A percentile compares a stretch with the other conserved stretches of the same genome.
Evolutionary conservation across 2,113 vertebrate species (phyloP).

Genomic region (Paedocypris sp.): DNA sequence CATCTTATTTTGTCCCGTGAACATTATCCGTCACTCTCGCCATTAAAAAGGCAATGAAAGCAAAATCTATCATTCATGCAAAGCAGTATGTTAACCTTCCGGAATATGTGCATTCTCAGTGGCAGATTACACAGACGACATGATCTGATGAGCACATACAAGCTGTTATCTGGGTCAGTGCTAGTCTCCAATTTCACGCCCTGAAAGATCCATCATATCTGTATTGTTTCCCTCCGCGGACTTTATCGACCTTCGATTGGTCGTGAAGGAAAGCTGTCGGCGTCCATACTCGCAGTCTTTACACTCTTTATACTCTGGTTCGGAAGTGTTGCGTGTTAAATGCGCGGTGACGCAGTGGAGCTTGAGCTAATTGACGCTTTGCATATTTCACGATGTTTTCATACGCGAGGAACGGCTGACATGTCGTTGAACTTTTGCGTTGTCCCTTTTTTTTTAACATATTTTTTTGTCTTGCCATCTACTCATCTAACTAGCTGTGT

Average conservation of each 20-base stretch:
- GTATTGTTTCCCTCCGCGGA: not conserved
- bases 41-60: not conserved
- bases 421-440: conserved; percentile 42
- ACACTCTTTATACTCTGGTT: too few species aligned
- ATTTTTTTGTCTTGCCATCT: too few species aligned
- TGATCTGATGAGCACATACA: conserved; percentile 32
- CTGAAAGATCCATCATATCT: conserved; percentile 20
- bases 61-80: conserved; percentile 1
- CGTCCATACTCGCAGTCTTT: too few species aligned
- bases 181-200: conserved; percentile 29
- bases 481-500: too few species aligned
- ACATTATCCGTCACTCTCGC: too few species aligned
- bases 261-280: not conserved
- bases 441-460: too few species aligned
- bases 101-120: conserved; percentile 29
- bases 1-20: too few species aligned
- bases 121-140: conserved; percentile 27
- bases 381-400: conserved; percentile 46
- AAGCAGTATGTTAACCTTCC: conserved; percentile 19
- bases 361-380: conserved; percentile 47
- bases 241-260: conserved; percentile 4
- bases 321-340: not conserved
- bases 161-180: conserved; percentile 32
- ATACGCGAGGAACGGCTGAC: conserved; percentile 44
- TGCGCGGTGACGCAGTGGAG: not conserved